These are phyloP conservation scores for Trichoplusia ni DNA, from an alignment of 1,140 invertebrate genomes.

Conservation along the genomic window DNA sequence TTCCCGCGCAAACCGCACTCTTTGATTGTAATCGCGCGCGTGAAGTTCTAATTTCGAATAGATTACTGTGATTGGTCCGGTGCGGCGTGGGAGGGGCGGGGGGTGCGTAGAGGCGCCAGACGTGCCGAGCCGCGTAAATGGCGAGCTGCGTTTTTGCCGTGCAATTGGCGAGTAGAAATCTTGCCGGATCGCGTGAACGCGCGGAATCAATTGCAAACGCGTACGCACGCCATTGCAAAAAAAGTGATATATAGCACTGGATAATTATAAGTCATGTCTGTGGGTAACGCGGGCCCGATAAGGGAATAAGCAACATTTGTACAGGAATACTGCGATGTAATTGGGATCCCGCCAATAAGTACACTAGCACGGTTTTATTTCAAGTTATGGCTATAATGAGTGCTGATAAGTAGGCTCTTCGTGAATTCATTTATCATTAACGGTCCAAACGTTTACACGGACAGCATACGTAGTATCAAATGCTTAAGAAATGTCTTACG, in stretches of 20 bases:
- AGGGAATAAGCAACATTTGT: slow-evolving; percentile 31
- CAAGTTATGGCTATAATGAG: slow-evolving; percentile 27
- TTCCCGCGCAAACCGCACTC: slow-evolving; percentile 39
- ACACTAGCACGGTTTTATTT: not conserved
- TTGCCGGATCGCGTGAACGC: slow-evolving; percentile 45
- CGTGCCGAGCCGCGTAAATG: slow-evolving; percentile 48
- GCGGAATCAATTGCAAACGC: slow-evolving; percentile 48
- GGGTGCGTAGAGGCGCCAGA: slow-evolving; percentile 45
- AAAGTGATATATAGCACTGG: slow-evolving; percentile 46
- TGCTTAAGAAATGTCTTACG: not conserved
- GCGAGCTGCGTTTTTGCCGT: slow-evolving; percentile 44
- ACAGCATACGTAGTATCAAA: slow-evolving; percentile 3
- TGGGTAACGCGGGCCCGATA: slow-evolving; percentile 34
- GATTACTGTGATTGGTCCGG: slow-evolving; percentile 59
- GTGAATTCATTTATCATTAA: slow-evolving; percentile 22
- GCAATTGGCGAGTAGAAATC: slow-evolving; percentile 43
- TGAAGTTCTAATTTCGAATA: slow-evolving; percentile 59
- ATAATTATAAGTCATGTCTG: slow-evolving; percentile 49
- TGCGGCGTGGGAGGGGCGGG: slow-evolving; percentile 35
- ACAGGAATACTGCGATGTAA: slow-evolving; percentile 19
- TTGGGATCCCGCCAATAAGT: slow-evolving; percentile 19
- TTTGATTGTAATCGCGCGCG: slow-evolving; percentile 44
- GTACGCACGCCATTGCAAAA: slow-evolving; percentile 34
- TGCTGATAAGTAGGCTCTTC: slow-evolving; percentile 14
- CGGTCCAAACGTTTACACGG: slow-evolving; percentile 6